These are phyloP conservation scores for Apotomis turbidana DNA, from an alignment of 2,888 invertebrate genomes.

Conservation along the genomic window DNA sequence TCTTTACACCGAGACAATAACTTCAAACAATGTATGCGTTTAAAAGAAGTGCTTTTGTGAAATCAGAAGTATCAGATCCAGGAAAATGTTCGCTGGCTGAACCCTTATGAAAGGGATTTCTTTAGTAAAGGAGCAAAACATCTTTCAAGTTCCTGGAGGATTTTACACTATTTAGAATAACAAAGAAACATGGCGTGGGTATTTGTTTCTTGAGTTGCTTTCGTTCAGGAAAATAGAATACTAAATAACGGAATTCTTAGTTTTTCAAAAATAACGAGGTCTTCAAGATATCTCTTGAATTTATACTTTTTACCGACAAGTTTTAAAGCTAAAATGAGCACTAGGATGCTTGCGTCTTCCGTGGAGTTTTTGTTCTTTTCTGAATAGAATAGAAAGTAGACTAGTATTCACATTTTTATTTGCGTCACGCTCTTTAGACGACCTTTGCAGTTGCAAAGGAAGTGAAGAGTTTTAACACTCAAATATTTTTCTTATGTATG, in stretches of 20 bases:
- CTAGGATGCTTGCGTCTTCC: conserved; percentile 26
- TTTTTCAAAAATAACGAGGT: conserved; percentile 26
- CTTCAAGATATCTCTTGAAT: conserved; percentile 26
- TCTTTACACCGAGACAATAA: too few relatives aligned
- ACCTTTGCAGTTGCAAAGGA: too few relatives aligned
- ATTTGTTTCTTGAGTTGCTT: conserved; percentile 1
- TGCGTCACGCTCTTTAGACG: neutral
- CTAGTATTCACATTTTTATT: neutral
- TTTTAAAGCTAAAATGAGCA: conserved; percentile 26
- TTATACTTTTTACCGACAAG: conserved; percentile 20
- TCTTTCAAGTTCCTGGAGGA: neutral
- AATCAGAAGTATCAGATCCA: too few relatives aligned
- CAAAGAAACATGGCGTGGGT: neutral
- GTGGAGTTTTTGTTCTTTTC: conserved; percentile 14
- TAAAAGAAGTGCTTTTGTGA: too few relatives aligned
- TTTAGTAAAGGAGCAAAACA: neutral
- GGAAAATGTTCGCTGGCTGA: too few relatives aligned
- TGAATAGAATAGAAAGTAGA: conserved; percentile 7
- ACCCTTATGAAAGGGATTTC: too few relatives aligned
- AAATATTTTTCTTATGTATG: too few relatives aligned
- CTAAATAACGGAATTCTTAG: neutral
- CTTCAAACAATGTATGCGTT: too few relatives aligned
- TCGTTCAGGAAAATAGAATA: neutral
- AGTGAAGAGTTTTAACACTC: too few relatives aligned
- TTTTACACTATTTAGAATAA: conserved; percentile 7